Percentiles rank a stretch among this genome's conserved stretches.
Evolutionary conservation across 2,113 vertebrate genomes (phyloP).

Genomic region (Oreochromis niloticus): DNA sequence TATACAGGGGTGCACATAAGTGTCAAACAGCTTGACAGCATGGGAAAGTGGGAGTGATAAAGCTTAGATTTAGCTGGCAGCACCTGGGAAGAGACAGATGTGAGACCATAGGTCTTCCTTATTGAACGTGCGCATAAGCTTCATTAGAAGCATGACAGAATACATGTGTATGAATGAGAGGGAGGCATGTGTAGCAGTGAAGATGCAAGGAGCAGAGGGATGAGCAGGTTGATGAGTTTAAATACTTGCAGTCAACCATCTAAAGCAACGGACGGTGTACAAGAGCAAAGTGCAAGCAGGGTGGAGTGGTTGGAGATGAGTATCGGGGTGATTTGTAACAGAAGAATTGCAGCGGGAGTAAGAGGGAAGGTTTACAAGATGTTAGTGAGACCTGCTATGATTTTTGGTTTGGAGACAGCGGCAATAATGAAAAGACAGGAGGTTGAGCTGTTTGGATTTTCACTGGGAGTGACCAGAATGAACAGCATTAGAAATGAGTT

Average conservation of each 20-base stretch:
- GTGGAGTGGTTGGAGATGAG: not conserved
- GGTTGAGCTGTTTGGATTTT: not conserved
- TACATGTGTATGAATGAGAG: not conserved
- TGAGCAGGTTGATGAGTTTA: not conserved
- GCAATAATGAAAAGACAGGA: not conserved
- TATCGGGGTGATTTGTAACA: not conserved
- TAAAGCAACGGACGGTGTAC: not conserved
- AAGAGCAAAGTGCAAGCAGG: not conserved
- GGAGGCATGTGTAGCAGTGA: not conserved
- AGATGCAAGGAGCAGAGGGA: not conserved
- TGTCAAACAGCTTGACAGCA: not conserved
- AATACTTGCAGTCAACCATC: not conserved
- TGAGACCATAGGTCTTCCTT: not conserved
- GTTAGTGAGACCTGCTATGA: not conserved
- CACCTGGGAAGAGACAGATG: not conserved
- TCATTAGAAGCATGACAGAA: not conserved
- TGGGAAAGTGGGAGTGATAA: not conserved
- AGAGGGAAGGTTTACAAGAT: not conserved
- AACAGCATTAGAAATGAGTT: not conserved
- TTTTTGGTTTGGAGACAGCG: not conserved
- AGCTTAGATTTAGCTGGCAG: not conserved
- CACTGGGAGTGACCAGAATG: not conserved
- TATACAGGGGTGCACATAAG: too few species aligned
- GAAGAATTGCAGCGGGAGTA: not conserved
- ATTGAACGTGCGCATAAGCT: fast-evolving